These are phyloP conservation scores for Tapirus terrestris DNA, from an alignment of 2,113 vertebrate species.

Conservation along the genomic window DNA sequence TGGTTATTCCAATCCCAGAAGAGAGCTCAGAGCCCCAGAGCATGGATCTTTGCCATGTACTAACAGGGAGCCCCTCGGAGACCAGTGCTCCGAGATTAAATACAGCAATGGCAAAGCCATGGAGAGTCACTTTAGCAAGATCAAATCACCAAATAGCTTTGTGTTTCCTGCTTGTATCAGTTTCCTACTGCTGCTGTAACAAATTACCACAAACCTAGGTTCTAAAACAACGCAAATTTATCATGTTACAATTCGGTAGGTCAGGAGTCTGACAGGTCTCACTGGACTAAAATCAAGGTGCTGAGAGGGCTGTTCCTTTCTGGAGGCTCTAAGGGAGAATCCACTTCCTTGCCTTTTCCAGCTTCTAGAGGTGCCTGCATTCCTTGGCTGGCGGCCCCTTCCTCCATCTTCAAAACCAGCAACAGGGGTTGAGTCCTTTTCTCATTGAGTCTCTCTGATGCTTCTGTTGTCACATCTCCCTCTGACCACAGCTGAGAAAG, in stretches of 20 bases:
- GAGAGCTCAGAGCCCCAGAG: background rate
- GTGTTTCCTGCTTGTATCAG: background rate
- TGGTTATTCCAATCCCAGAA: background rate
- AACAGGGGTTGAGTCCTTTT: background rate
- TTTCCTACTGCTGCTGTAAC: background rate
- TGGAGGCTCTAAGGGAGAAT: background rate
- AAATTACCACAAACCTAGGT: background rate
- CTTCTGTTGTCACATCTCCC: background rate
- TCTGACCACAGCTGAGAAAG: background rate
- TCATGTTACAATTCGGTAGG: background rate
- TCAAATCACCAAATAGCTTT: background rate
- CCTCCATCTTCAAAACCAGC: background rate
- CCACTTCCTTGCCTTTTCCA: background rate
- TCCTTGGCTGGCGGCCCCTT: background rate
- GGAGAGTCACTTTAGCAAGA: background rate
- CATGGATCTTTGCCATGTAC: background rate
- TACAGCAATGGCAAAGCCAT: background rate
- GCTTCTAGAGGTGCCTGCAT: background rate
- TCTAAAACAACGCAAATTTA: background rate
- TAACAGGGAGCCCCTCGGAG: background rate
- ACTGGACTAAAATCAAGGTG: background rate
- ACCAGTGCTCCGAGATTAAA: background rate
- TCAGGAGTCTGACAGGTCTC: background rate
- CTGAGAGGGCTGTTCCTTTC: accelerated
- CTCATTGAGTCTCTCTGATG: background rate